Percentiles rank a stretch among this genome's conserved stretches.
Conservation (phyloP, 2,888 invertebrate species). For the Melanophora roralis region DNA sequence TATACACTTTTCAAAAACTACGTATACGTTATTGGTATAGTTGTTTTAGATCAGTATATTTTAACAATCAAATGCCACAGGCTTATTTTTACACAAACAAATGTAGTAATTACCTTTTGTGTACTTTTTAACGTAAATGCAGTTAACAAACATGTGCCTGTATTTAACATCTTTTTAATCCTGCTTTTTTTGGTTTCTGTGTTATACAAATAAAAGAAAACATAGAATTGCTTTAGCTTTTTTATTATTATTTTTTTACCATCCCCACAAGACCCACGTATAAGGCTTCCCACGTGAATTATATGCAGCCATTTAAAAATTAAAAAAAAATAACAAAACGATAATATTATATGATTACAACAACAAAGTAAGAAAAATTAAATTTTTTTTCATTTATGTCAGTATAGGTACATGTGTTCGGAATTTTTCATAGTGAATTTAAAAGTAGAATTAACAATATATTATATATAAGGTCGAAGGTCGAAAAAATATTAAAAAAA, state of each 20-base stretch:
- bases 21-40: no score
- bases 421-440: no score
- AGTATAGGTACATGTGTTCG: no score
- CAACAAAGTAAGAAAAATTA: no score
- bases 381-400: no score
- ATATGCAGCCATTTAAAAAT: conserved; percentile 42
- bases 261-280: conserved; percentile 23
- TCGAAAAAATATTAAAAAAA: no score
- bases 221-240: not conserved
- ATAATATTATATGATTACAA: conserved; percentile 47
- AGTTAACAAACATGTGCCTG: not conserved
- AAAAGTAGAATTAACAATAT: no score
- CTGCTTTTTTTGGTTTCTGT: not conserved
- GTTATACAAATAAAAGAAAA: not conserved
- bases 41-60: no score
- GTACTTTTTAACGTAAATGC: not conserved
- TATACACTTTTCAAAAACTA: no score
- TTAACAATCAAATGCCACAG: no score
- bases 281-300: conserved; percentile 35
- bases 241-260: not conserved
- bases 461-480: no score
- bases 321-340: conserved; percentile 51
- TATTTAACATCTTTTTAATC: not conserved
- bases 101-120: not conserved
- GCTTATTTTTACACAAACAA: conserved; percentile 15